A percentile compares a stretch with the other conserved stretches of the same genome.
These are phyloP conservation scores for Oppia nitens DNA, from an alignment of 1,140 invertebrate species.

Conservation along the genomic window DNA sequence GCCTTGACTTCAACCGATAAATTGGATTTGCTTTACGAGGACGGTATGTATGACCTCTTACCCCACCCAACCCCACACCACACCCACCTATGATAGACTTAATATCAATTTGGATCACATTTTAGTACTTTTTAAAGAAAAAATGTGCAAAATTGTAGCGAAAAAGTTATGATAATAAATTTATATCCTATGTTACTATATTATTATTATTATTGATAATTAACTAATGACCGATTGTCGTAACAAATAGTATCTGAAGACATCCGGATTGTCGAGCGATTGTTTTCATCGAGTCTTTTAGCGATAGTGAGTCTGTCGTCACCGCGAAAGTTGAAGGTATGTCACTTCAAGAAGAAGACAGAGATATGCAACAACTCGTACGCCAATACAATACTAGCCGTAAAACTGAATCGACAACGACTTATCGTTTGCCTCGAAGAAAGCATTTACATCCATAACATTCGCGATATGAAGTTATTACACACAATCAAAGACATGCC, in stretches of 20 bases:
- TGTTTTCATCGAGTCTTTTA: slow-evolving; percentile 92
- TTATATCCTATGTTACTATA: no score
- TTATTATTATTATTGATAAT: no score
- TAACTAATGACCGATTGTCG: no score
- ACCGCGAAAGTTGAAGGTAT: slow-evolving; percentile 83
- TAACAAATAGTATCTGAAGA: slow-evolving; percentile 51
- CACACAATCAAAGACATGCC: slow-evolving; percentile 97
- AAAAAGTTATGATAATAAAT: no score
- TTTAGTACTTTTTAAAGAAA: no score
- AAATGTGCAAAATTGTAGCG: no score
- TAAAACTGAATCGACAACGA: slow-evolving; percentile 87
- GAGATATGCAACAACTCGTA: slow-evolving; percentile 99
- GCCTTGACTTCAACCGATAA: slow-evolving; percentile 64
- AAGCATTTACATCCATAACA: slow-evolving; percentile 95
- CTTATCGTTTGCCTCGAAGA: slow-evolving; percentile 95
- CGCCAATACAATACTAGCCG: slow-evolving; percentile 86
- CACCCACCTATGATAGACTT: no score
- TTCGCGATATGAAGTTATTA: slow-evolving; percentile 94
- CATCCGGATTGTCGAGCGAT: slow-evolving; percentile 78
- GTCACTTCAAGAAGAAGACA: slow-evolving; percentile 93
- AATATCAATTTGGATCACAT: no score
- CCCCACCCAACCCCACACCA: no score
- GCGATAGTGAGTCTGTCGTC: slow-evolving; percentile 80
- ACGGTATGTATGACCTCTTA: slow-evolving; percentile 36
- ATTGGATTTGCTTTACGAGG: slow-evolving; percentile 70